Conservation (phyloP, 2,888 invertebrate species). For the Machimus rusticus region DNA sequence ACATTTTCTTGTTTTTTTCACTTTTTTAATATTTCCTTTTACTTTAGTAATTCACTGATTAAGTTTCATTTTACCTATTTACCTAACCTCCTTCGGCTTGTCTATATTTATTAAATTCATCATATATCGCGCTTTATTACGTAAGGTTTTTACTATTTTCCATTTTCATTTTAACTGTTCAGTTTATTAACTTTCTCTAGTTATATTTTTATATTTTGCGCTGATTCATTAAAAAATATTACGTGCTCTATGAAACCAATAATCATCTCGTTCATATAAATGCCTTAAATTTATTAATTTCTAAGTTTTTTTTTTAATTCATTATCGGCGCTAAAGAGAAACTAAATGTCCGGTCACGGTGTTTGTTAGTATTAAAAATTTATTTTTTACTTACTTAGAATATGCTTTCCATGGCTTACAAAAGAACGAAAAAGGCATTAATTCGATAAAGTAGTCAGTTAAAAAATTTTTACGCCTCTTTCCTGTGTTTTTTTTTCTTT, state of each 20-base stretch:
- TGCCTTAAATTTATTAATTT: constrained; percentile 42
- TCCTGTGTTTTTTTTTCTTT: constrained; percentile 10
- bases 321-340: constrained; percentile 5
- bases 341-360: not conserved
- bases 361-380: not conserved
- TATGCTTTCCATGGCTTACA: constrained; percentile 5
- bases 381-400: not conserved
- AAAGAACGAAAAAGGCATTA: constrained; percentile 6
- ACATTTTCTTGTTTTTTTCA: constrained; percentile 15
- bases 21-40: constrained; percentile 1
- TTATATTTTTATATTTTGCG: constrained; percentile 44
- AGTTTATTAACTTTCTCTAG: constrained; percentile 33
- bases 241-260: constrained; percentile 65
- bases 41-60: constrained; percentile 11
- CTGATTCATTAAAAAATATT: constrained; percentile 58
- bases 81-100: not conserved
- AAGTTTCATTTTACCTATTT: constrained; percentile 10
- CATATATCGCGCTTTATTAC: constrained; percentile 39
- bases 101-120: constrained; percentile 27
- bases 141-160: constrained; percentile 47
- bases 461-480: not conserved
- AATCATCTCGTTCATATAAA: constrained; percentile 56
- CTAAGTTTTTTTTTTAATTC: constrained; percentile 1
- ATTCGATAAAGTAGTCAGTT: not conserved
- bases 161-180: constrained; percentile 23